phyloP scores from a whole-genome alignment of 1,140 invertebrate genomes.

The Plutomurus gul region DNA sequence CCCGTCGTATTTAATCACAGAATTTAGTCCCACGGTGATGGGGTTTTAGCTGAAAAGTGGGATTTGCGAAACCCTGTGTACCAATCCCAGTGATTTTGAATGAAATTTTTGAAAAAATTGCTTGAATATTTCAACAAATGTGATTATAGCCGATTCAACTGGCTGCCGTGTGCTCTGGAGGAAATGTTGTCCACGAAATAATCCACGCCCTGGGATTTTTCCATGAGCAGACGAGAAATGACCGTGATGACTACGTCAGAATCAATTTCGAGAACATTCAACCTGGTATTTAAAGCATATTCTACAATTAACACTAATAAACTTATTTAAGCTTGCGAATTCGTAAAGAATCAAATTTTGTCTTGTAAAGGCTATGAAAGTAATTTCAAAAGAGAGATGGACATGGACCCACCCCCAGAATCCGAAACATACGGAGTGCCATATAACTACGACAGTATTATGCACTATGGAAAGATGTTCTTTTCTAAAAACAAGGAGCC shows the following conservation, averaged over 20 bases:
- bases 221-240: conserved; percentile 52
- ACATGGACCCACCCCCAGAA: not conserved
- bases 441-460: conserved; percentile 43
- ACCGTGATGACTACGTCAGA: conserved; percentile 52
- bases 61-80: too few relatives aligned
- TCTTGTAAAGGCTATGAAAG: conserved; percentile 14
- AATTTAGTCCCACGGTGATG: too few relatives aligned
- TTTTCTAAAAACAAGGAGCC: conserved; percentile 33
- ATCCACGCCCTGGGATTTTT: conserved; percentile 51
- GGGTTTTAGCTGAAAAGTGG: too few relatives aligned
- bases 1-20: too few relatives aligned
- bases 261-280: conserved; percentile 56
- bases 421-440: conserved; percentile 19
- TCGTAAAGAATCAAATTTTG: not conserved
- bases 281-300: too few relatives aligned
- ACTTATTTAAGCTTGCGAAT: not conserved
- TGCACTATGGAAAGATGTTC: conserved; percentile 36
- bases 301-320: too few relatives aligned
- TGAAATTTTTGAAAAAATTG: too few relatives aligned
- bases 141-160: conserved; percentile 36
- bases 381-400: conserved; percentile 41
- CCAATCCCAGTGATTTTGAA: too few relatives aligned
- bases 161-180: conserved; percentile 22
- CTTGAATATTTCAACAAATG: not conserved
- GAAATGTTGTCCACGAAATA: conserved; percentile 50